Percentiles rank a stretch among this genome's conserved stretches.
phyloP scores from a whole-genome alignment of 2,888 invertebrate genomes.

The Scrobipalpa atriplicella region DNA sequence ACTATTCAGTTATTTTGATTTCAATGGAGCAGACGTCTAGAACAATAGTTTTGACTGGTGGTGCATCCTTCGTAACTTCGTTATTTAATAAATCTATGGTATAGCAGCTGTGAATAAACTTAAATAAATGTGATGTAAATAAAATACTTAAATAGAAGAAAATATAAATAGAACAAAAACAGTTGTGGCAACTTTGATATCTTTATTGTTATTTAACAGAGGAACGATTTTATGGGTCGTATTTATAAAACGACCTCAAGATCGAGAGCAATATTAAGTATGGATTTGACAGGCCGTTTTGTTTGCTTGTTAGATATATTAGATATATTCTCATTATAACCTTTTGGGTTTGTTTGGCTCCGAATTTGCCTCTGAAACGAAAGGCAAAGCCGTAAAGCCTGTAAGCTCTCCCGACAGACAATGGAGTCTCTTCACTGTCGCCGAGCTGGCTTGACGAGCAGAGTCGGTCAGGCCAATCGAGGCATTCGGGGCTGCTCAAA shows the following conservation, averaged over 20 bases:
- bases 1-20: slow-evolving; percentile 13
- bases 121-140: too few relatives aligned
- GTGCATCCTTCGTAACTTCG: not conserved
- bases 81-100: not conserved
- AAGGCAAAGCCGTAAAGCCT: not conserved
- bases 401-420: not conserved
- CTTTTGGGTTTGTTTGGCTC: not conserved
- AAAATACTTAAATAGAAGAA: too few relatives aligned
- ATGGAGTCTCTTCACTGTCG: not conserved
- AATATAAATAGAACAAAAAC: too few relatives aligned
- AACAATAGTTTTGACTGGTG: not conserved
- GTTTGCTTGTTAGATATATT: too few relatives aligned
- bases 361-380: not conserved
- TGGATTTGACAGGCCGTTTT: too few relatives aligned
- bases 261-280: too few relatives aligned
- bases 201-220: too few relatives aligned
- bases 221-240: too few relatives aligned
- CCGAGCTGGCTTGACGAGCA: not conserved
- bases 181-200: too few relatives aligned
- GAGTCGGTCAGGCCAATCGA: not conserved
- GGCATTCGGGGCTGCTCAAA: not conserved
- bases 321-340: too few relatives aligned
- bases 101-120: too few relatives aligned
- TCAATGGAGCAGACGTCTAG: not conserved
- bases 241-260: too few relatives aligned